Percentiles rank a stretch among this genome's conserved stretches.
Evolutionary conservation across 2,888 invertebrate species (phyloP).

Genomic region (Rosalia funebris): DNA sequence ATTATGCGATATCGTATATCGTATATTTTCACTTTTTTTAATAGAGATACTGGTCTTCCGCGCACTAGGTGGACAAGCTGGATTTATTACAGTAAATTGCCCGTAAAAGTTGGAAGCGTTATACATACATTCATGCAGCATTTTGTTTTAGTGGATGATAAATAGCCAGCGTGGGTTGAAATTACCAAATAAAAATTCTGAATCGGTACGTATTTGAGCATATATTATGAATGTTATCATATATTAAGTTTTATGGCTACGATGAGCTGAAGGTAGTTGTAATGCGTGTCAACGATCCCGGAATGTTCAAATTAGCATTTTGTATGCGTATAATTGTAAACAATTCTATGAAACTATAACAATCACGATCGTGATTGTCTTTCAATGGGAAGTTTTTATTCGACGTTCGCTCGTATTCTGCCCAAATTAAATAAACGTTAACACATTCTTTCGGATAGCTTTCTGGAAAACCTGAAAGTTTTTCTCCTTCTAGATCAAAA

Average conservation of each 20-base stretch:
- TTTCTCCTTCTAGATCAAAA: too few species aligned
- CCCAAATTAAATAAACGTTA: constrained; percentile 30
- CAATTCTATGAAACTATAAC: constrained; percentile 48
- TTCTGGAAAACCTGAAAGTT: too few species aligned
- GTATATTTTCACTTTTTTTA: too few species aligned
- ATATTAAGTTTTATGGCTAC: constrained; percentile 24
- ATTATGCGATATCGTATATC: too few species aligned
- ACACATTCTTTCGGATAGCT: too few species aligned
- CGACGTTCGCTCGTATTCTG: constrained; percentile 30
- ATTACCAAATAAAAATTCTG: constrained; percentile 31
- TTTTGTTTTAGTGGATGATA: constrained; percentile 14
- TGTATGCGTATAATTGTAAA: constrained; percentile 49
- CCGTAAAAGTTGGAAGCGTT: constrained; percentile 3
- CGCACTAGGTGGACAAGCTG: neutral
- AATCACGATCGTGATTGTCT: constrained; percentile 34
- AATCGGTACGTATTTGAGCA: constrained; percentile 25
- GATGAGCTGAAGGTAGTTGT: constrained; percentile 37
- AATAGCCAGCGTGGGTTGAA: constrained; percentile 21
- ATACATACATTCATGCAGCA: constrained; percentile 1
- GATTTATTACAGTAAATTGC: constrained; percentile 1
- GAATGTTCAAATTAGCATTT: constrained; percentile 51
- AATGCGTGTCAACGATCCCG: constrained; percentile 51
- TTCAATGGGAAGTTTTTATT: constrained; percentile 36
- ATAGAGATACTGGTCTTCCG: neutral
- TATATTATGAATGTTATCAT: constrained; percentile 19